phyloP scores from a whole-genome alignment of 2,113 vertebrate species.

The Nyctereutes procyonoides region DNA sequence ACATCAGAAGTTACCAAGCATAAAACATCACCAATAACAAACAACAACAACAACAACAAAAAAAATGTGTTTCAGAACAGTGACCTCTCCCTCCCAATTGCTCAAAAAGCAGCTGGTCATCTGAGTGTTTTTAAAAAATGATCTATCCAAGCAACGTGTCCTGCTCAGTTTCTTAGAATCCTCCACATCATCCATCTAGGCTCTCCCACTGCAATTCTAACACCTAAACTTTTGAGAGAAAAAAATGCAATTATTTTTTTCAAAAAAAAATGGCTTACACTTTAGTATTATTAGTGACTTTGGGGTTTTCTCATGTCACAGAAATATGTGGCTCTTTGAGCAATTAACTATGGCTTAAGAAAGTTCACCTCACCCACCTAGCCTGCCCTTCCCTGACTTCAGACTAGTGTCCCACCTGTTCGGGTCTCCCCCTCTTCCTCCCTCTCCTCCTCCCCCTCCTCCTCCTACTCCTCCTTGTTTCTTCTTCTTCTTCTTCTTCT shows the following conservation, averaged over 20 bases:
- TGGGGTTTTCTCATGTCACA: fast-evolving
- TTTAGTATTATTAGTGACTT: background rate
- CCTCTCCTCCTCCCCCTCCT: no score
- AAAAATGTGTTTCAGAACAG: background rate
- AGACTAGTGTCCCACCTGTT: fast-evolving
- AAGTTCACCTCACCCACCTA: fast-evolving
- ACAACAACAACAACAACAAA: no score
- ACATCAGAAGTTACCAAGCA: background rate
- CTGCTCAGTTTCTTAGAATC: background rate
- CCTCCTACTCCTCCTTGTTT: no score
- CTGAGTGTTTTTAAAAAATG: background rate
- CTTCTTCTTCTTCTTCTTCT: no score
- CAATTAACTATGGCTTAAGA: background rate
- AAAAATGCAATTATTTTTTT: background rate
- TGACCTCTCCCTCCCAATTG: background rate
- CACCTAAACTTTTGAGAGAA: background rate
- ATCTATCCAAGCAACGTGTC: background rate
- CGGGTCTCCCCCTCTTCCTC: background rate
- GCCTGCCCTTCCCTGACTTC: background rate
- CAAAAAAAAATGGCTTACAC: background rate
- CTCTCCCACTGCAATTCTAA: background rate
- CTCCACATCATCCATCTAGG: background rate
- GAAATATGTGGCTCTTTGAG: background rate
- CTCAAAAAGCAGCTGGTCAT: background rate
- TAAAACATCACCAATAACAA: background rate